phyloP scores from a whole-genome alignment of 2,888 invertebrate species.

The Macrosoma leucophasiata region DNA sequence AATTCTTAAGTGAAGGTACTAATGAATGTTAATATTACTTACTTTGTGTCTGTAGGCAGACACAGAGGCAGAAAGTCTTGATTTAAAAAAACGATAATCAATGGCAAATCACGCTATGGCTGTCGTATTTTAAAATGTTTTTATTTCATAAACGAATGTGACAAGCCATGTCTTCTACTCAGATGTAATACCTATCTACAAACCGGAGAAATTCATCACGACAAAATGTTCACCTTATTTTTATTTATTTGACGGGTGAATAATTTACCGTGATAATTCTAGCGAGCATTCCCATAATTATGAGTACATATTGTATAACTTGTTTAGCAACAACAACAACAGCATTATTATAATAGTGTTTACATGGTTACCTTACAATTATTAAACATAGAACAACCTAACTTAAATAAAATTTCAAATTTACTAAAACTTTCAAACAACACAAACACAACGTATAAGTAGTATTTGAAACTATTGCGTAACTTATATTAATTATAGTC shows the following conservation, averaged over 20 bases:
- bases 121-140: neutral
- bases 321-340: slow-evolving; percentile 74
- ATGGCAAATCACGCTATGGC: neutral
- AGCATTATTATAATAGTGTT: slow-evolving; percentile 67
- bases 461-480: slow-evolving; percentile 18
- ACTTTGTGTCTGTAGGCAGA: too few relatives aligned
- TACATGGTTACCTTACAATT: slow-evolving; percentile 47
- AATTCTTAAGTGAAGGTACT: too few relatives aligned
- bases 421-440: slow-evolving; percentile 30
- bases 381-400: slow-evolving; percentile 45
- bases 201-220: slow-evolving; percentile 40
- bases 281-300: slow-evolving; percentile 35
- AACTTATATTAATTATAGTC: slow-evolving; percentile 20
- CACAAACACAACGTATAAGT: too few relatives aligned
- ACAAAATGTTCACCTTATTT: too few relatives aligned
- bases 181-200: too few relatives aligned
- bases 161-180: slow-evolving; percentile 1
- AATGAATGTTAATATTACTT: too few relatives aligned
- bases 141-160: slow-evolving; percentile 5
- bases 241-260: too few relatives aligned
- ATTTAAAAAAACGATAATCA: neutral
- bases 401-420: slow-evolving; percentile 30
- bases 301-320: slow-evolving; percentile 63
- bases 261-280: slow-evolving; percentile 37
- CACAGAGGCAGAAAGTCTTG: too few relatives aligned